Base-by-base conservation (phyloP, 2,888 invertebrate genomes). In the Brachycybe producta region DNA sequence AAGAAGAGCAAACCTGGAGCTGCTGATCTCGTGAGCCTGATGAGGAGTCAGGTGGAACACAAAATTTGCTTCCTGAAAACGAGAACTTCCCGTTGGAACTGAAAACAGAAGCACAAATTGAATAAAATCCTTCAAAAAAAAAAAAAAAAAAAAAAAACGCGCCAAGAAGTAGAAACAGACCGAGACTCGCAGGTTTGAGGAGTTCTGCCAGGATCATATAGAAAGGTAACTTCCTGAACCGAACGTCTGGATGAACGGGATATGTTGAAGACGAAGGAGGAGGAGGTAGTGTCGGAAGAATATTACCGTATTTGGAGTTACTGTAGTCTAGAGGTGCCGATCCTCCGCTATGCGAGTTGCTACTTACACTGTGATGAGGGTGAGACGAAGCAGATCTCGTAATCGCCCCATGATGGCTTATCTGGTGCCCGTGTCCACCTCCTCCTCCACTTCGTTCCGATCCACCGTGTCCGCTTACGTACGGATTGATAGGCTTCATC, bases 161-260 rank as follows among this genome's bases (percentile, higher is more conserved):
- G 11, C 15, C 24, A 21, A 51, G 19, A 48, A 27, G 27, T 23
- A n/a, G 40, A n/a, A 23, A 48, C 66, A 62, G 62, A 73, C 72
- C 65, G 64, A 94, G 75, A 52, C 85, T 85, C 21, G 88, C 86
- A 0, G 94, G 91, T 68, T 88, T 88, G 61, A 94, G 73, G 39
- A 95, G 73, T 63, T 90, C 88, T 1, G 79, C 82, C 51, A 87
- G 66, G 55, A 86, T 76, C 67, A 94, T 92, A 67, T 85, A 95
- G 70, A 95, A 95, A 2, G 95, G 92, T 46, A 95, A 71, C 61
- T 80, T 80, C 64, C 87, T 90, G 59, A 94, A 78, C 62, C 80
- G 79, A n/a, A 95, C 90, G 67, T 94, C 91, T 0, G 92, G 91
- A 66, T 90, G 86, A 47, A 91, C 80, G 5, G 91, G 91, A 39